Percentiles rank a stretch among this genome's conserved stretches.
phyloP scores from a whole-genome alignment of 2,888 invertebrate genomes.

The Volucella bombylans region DNA sequence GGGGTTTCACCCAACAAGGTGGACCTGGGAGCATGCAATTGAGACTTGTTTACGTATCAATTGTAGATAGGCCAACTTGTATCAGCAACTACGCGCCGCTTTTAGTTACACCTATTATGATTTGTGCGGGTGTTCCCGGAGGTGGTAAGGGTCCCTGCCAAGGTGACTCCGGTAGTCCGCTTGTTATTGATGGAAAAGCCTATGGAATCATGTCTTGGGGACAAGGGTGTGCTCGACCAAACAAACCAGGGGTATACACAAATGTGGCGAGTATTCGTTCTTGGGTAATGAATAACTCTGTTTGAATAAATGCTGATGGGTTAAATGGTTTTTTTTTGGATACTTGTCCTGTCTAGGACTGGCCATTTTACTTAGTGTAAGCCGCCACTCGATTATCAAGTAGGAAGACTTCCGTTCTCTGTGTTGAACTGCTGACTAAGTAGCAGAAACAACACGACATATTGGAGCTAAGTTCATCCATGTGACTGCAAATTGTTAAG shows the following conservation, averaged over 20 bases:
- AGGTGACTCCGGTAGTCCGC: slow-evolving; percentile 51
- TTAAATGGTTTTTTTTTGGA: no score
- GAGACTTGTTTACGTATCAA: no score
- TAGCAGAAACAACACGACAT: no score
- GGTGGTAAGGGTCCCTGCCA: slow-evolving; percentile 79
- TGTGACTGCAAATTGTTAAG: no score
- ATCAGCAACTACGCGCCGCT: slow-evolving; percentile 74
- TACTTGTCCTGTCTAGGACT: no score
- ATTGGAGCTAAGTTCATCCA: no score
- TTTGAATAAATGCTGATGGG: no score
- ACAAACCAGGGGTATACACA: slow-evolving; percentile 50
- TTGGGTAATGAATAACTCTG: slow-evolving; percentile 19
- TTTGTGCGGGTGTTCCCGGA: slow-evolving; percentile 83
- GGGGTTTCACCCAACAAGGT: slow-evolving; percentile 40
- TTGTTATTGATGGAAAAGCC: slow-evolving; percentile 10
- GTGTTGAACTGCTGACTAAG: no score
- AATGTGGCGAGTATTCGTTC: slow-evolving; percentile 26
- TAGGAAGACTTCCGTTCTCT: no score
- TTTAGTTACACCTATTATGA: slow-evolving; percentile 82
- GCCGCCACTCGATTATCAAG: no score
- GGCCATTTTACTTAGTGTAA: no score
- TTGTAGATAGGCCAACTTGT: slow-evolving; percentile 72
- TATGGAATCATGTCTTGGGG: slow-evolving; percentile 52
- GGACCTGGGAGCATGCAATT: slow-evolving; percentile 19
- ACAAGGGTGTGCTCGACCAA: slow-evolving; percentile 35